Conservation (phyloP, 2,888 invertebrate species). For the Sepiola atlantica region DNA sequence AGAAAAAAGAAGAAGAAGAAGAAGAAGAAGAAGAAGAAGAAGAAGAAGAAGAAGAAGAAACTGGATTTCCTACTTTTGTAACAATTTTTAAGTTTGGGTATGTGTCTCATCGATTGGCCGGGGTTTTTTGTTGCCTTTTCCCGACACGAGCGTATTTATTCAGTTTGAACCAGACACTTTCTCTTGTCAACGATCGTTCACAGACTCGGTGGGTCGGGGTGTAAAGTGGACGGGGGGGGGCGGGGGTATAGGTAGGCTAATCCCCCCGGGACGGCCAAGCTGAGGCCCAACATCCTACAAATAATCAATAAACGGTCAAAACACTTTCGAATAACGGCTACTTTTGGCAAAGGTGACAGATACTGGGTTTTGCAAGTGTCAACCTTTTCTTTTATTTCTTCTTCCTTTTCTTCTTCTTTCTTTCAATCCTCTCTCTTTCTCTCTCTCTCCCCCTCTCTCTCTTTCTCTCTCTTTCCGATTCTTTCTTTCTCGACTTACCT, state of each 20-base stretch:
- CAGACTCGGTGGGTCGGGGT: not conserved
- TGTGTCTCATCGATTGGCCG: not conserved
- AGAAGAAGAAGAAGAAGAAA: not conserved
- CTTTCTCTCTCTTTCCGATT: too few relatives aligned
- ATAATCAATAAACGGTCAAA: not conserved
- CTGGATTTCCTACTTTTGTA: not conserved
- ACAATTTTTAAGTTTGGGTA: not conserved
- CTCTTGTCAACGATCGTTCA: not conserved
- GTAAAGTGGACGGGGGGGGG: too few relatives aligned
- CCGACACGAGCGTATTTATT: not conserved
- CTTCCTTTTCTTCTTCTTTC: not conserved
- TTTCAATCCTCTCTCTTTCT: not conserved
- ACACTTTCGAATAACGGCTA: not conserved
- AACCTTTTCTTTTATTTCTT: not conserved
- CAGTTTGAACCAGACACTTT: slow-evolving; percentile 5
- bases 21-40: not conserved
- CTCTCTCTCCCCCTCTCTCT: not conserved
- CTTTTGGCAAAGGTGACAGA: not conserved
- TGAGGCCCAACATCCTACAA: not conserved
- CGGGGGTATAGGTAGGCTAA: not conserved
- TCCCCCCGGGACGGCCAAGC: not conserved
- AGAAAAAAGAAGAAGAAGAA: not conserved
- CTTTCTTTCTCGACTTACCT: too few relatives aligned
- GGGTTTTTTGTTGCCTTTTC: not conserved
- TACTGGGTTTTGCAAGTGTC: not conserved